Evolutionary conservation across 2,888 invertebrate species (phyloP), one percentile per base, ranked within the genome.

Genomic region (Steinernema hermaphroditum): DNA sequence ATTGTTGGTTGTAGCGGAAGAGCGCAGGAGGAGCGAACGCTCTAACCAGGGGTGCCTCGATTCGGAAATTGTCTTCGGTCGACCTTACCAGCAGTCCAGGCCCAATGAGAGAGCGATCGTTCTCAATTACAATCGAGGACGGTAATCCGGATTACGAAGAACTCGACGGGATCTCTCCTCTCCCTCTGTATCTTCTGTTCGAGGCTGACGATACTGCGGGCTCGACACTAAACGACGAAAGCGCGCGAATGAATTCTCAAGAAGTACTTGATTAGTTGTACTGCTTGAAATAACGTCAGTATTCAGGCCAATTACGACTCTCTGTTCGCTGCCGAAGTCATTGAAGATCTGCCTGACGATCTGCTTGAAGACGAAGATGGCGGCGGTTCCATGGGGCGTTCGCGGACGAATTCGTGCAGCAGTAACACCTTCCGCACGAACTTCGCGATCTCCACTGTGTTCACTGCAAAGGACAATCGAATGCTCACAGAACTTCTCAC

Each of bases 91-190:
- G 69, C 19, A 44, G 41, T 37, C 69, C 69, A 1, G 69, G 69
- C n/a, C 14, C 14, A 8, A n/a, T 27, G 32, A 62, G 34, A 62
- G 62, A 62, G 34, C 62, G 69, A 54, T 68, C 37, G 41, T 9
- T 71, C n/a, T 70, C 70, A 2, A 62, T 62, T 32, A 62, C 62
- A 1, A 78, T 78, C 34, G 84, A 83, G 68, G 86, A 86, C 69
- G 69, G 76, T 50, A 77, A 81, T 2, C 77, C 85, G 50, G 87
- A 88, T 88, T 96, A 96, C 87, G 93, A 95, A 0, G 97, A 98
- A 88, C 92, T 97, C 75, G 93, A 93, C 0, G 94, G 96, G n/a
- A 95, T 99, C 80, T 95, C 98, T 0, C 96, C 98, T 0, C 89
- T 99, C 70, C 98, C 98, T 0, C 89, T 99, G 24, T 97, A 96